phyloP scores from a whole-genome alignment of 2,888 invertebrate species.

The Apamea epomidion region DNA sequence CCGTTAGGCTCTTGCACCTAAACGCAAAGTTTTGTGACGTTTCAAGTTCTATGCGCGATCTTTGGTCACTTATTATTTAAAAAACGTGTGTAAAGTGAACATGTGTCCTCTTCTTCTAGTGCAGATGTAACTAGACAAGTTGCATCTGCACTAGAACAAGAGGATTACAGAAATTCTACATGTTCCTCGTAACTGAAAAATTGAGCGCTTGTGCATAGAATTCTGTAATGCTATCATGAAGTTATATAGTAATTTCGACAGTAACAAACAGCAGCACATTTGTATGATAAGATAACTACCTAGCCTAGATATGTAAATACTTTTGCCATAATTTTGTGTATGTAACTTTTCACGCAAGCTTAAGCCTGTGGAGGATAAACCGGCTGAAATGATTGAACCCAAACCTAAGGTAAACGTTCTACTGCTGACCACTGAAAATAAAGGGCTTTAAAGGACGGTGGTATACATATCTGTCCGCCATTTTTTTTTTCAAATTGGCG shows the following conservation, averaged over 20 bases:
- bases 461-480: too few species aligned
- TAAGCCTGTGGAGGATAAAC: conserved; percentile 62
- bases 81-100: neutral
- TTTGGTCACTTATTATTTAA: neutral
- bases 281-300: neutral
- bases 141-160: neutral
- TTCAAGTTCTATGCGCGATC: neutral
- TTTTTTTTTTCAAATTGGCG: too few species aligned
- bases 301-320: neutral
- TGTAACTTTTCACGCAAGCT: conserved; percentile 73
- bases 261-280: neutral
- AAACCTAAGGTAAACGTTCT: conserved; percentile 74
- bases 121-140: too few species aligned
- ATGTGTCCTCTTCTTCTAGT: too few species aligned
- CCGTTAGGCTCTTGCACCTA: neutral
- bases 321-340: conserved; percentile 16
- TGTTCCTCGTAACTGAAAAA: neutral
- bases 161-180: neutral
- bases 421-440: neutral
- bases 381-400: conserved; percentile 60
- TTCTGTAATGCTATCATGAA: conserved; percentile 11
- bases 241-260: neutral
- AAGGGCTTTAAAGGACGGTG: too few species aligned
- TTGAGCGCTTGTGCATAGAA: neutral
- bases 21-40: neutral